Evolutionary conservation across 2,797 vertebrate species (phyloP), one percentile per base, ranked within the genome.

Genomic region (Gallirallus australis): DNA sequence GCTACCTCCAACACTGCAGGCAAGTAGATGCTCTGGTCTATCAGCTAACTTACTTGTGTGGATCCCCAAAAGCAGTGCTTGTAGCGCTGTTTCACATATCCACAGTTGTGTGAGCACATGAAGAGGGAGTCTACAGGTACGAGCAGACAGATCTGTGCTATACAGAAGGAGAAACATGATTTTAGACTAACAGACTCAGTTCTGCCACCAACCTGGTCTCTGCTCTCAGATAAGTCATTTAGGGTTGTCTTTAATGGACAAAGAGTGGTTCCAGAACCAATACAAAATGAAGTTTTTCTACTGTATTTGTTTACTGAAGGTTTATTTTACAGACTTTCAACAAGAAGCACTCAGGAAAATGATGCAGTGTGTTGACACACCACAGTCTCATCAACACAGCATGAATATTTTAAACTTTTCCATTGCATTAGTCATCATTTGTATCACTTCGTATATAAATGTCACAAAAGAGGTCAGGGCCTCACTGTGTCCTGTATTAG

Each of bases 331-430:
- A 0, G 5, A 82, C 48, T 73, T 64, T 53, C 35, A 85, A 71
- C n/a, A 91, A 79, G 28, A 1, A 73, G 25, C 15, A n/a, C 48
- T 80, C 72, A 45, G 53, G 53, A 85, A 90, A 85, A 94, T 4
- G 3, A 71, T 45, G 11, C 53, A 60, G n/a, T 27, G 15, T 80
- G 72, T 88, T 83, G 76, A 86, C n/a, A 80, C 31, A 18, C 28
- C 21, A 60, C 25, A 60, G 60, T 16, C 33, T 89, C 52, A 82
- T 76, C 81, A 94, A 79, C 40, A 47, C 24, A 65, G 19, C 61
- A 71, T 39, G 65, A 77, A 90, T 92, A 90, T 89, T 95, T 90
- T 64, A 86, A 64, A 75, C 9, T 53, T 89, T 85, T 83, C 48
- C 69, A 27, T 27, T 88, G 70, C 25, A 40, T 85, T 85, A 73